Evolutionary conservation across 2,888 invertebrate genomes (phyloP).

Genomic region (Pseudococcus viburni): DNA sequence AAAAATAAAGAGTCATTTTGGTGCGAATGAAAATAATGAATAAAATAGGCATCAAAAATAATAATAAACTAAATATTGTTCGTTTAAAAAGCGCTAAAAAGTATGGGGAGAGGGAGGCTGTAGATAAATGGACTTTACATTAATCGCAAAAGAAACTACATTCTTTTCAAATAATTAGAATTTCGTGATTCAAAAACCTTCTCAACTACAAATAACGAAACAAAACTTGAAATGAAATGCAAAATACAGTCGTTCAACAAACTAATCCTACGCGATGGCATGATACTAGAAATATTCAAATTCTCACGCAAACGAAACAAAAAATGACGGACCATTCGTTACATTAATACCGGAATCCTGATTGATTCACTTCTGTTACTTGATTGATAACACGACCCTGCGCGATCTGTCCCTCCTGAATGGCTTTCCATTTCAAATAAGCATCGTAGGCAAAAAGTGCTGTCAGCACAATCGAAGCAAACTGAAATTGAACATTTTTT

Average conservation of each 20-base stretch:
- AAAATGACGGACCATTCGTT: not conserved
- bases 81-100: not conserved
- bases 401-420: conserved; percentile 79
- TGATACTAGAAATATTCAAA: not conserved
- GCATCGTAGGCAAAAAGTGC: conserved; percentile 84
- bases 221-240: not conserved
- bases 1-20: not conserved
- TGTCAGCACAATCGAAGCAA: conserved; percentile 72
- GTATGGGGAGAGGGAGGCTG: too few species aligned
- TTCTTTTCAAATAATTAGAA: not conserved
- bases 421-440: conserved; percentile 82
- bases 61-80: not conserved
- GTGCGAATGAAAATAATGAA: not conserved
- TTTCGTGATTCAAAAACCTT: not conserved
- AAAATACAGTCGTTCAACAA: not conserved
- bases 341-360: conserved; percentile 71
- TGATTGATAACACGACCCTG: conserved; percentile 75
- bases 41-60: not conserved
- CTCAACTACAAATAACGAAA: not conserved
- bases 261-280: not conserved
- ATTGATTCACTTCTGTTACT: conserved; percentile 68
- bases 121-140: not conserved
- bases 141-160: not conserved
- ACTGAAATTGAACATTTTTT: conserved; percentile 38
- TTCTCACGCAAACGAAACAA: not conserved